Evolutionary conservation across 2,888 invertebrate species (phyloP), one percentile per base, ranked within the genome.

Genomic region (Chalcis sispes): DNA sequence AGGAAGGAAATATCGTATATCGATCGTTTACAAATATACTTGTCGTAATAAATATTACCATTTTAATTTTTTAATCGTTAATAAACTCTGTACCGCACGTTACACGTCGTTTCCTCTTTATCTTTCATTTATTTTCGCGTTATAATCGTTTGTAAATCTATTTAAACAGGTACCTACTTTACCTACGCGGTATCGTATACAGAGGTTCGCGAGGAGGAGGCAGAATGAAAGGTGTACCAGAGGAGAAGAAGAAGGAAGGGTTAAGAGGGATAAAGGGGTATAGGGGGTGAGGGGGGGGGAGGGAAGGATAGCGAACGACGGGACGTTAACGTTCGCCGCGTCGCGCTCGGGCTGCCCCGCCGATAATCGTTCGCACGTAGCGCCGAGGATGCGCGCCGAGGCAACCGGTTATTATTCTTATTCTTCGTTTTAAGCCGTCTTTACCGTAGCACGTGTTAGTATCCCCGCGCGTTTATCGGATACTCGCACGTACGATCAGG

Each of bases 171-270:
- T 88, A 87, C 87, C 88, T 88, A 88, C 86, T 87, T 87, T 88
- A 88, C 87, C 87, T 87, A 88, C 87, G 82, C 87, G 87, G 87
- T 88, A 88, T 88, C 87, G 88, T 88, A 88, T 88, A 88, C 87
- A 85, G 54, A 69, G 64, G 85, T 85, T 84, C 79, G 52, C 58
- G 48, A 15, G 2, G 4, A 4, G 42, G 13, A 15, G 8, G 13
- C 15, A 42, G 15, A 36, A 36, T 36, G 36, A 7, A 7, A 7
- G 36, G 36, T 36, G 4, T 36, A 7, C 10, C 42, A n/a, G n/a
- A n/a, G n/a, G n/a, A n/a, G n/a, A n/a, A n/a, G n/a, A n/a, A n/a
- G n/a, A n/a, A n/a, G n/a, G n/a, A n/a, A n/a, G n/a, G n/a, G n/a
- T n/a, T n/a, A n/a, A n/a, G n/a, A n/a, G n/a, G n/a, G n/a, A n/a